Conservation (phyloP, 2,888 invertebrate species). For the Andricus curvator region DNA sequence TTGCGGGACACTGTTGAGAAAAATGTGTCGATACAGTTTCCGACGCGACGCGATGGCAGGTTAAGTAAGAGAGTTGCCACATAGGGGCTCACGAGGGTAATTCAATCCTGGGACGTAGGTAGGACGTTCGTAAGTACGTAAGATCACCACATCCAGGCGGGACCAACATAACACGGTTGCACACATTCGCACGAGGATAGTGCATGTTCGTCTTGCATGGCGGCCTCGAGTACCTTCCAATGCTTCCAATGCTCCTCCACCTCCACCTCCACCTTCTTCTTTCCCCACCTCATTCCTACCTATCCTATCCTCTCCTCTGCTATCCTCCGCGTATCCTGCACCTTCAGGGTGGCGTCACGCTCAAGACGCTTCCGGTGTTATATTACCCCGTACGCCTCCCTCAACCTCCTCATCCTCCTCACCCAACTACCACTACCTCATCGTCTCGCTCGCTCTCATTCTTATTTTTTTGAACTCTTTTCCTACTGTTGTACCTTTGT, state of each 20-base stretch:
- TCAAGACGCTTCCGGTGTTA: conserved; percentile 78
- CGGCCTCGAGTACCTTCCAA: conserved; percentile 70
- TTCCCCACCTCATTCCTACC: conserved; percentile 62
- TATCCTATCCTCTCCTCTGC: conserved; percentile 39
- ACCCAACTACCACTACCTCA: conserved; percentile 51
- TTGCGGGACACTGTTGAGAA: conserved; percentile 64
- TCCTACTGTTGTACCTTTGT: conserved; percentile 50
- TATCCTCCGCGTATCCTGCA: conserved; percentile 74
- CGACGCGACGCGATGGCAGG: conserved; percentile 72
- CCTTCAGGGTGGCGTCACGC: conserved; percentile 78
- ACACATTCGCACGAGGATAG: conserved; percentile 55
- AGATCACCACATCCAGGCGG: conserved; percentile 42
- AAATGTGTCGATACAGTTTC: conserved; percentile 74
- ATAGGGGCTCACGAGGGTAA: conserved; percentile 71
- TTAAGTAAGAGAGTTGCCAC: conserved; percentile 74
- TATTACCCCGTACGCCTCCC: conserved; percentile 71
- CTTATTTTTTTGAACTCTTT: conserved; percentile 49
- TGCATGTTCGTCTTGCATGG: conserved; percentile 65
- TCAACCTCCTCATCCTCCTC: conserved; percentile 43
- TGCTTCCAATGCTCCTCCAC: conserved; percentile 56
- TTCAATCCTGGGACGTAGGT: conserved; percentile 67
- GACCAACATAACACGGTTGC: conserved; percentile 44
- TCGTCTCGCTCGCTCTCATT: conserved; percentile 52
- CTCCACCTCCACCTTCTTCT: conserved; percentile 52
- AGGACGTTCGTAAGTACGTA: conserved; percentile 56